Percentiles rank a stretch among this genome's conserved stretches.
These are phyloP conservation scores for Ibidorhyncha struthersii DNA, from an alignment of 2,113 vertebrate species.

Conservation along the genomic window DNA sequence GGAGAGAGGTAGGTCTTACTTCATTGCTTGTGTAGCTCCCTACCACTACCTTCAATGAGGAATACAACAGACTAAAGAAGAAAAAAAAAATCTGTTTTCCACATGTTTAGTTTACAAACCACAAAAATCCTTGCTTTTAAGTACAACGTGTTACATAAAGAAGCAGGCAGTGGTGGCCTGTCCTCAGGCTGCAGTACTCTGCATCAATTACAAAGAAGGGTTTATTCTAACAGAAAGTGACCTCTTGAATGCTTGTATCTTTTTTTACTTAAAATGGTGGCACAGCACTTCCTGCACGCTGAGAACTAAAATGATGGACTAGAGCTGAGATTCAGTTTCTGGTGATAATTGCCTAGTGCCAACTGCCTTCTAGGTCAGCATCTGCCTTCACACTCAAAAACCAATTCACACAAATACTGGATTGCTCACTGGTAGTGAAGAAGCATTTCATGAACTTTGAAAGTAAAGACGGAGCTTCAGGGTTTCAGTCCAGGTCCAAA, in stretches of 20 bases:
- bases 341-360: conserved; percentile 60
- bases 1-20: neutral
- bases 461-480: conserved; percentile 39
- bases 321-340: conserved; percentile 40
- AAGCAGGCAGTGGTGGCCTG: neutral
- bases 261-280: conserved; percentile 1
- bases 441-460: conserved; percentile 47
- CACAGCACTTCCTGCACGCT: neutral
- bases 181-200: neutral
- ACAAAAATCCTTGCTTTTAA: neutral
- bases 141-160: neutral
- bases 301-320: conserved; percentile 1
- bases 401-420: conserved; percentile 58
- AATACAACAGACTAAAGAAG: neutral
- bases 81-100: neutral
- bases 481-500: conserved; percentile 35
- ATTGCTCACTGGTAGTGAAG: conserved; percentile 12
- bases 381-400: conserved; percentile 61
- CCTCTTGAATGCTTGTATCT: neutral
- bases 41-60: neutral
- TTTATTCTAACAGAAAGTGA: neutral
- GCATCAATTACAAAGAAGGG: neutral
- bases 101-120: neutral
- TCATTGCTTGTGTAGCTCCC: neutral
- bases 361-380: conserved; percentile 42